Conservation (phyloP, 2,797 vertebrate species). For the Forpus xanthops region DNA sequence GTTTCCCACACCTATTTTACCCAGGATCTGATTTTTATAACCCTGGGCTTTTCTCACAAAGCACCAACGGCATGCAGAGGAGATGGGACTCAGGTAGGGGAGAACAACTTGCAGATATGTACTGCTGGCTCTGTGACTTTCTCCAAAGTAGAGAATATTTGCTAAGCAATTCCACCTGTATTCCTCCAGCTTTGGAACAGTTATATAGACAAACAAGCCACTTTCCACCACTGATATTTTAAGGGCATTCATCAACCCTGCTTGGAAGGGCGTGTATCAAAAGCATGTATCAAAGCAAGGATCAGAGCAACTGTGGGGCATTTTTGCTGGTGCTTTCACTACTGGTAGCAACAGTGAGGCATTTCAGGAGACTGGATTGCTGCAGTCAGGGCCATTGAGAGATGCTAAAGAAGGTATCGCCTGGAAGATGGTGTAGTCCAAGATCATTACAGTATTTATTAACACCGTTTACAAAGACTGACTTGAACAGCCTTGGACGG, state of each 20-base stretch:
- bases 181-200: neutral
- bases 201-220: neutral
- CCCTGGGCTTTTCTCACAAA: neutral
- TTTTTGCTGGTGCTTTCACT: neutral
- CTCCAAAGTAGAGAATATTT: neutral
- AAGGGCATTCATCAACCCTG: neutral
- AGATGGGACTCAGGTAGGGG: fast-evolving
- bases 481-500: neutral
- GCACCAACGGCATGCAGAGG: neutral
- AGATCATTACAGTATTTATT: neutral
- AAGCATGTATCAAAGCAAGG: neutral
- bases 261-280: neutral
- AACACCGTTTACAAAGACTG: neutral
- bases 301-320: neutral
- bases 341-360: neutral
- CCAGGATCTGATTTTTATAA: neutral
- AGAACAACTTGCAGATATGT: neutral
- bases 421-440: neutral
- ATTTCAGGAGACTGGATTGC: neutral
- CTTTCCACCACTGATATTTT: neutral
- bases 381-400: neutral
- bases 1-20: neutral
- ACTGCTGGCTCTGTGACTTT: neutral
- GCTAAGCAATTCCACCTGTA: neutral
- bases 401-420: neutral